These are phyloP conservation scores for Panagrolaimus sp. DNA, from an alignment of 1,140 invertebrate genomes.

Conservation along the genomic window DNA sequence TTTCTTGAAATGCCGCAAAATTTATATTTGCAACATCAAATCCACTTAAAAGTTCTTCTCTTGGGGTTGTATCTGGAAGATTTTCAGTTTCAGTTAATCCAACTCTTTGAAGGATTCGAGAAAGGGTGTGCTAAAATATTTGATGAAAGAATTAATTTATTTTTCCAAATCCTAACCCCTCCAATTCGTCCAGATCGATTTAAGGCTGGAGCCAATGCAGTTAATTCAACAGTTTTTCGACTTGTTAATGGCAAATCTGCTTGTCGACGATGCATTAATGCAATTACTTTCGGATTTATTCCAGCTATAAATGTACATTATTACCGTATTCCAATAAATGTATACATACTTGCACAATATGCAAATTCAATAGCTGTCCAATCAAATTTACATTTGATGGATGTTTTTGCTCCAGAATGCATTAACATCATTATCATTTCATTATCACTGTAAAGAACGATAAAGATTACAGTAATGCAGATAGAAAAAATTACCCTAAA, in stretches of 20 bases:
- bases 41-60: not conserved
- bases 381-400: not conserved
- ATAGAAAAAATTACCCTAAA: not conserved
- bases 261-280: not conserved
- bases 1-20: not conserved
- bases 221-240: not conserved
- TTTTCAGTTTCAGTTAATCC: not conserved
- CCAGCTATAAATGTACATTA: not conserved
- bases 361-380: slow-evolving; percentile 7
- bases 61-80: not conserved
- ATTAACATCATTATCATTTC: not conserved
- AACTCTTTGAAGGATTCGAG: slow-evolving; percentile 1
- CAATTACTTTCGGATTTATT: slow-evolving; percentile 9
- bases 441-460: not conserved
- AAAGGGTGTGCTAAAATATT: not conserved
- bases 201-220: not conserved
- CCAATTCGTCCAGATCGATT: not conserved
- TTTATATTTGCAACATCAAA: not conserved
- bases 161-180: not conserved
- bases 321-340: not conserved
- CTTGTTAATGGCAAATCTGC: not conserved
- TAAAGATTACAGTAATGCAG: not conserved
- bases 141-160: not conserved
- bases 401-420: not conserved
- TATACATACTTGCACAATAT: slow-evolving; percentile 1